Base-by-base conservation (phyloP, 2,797 vertebrate genomes). In the Octomys mimax region DNA sequence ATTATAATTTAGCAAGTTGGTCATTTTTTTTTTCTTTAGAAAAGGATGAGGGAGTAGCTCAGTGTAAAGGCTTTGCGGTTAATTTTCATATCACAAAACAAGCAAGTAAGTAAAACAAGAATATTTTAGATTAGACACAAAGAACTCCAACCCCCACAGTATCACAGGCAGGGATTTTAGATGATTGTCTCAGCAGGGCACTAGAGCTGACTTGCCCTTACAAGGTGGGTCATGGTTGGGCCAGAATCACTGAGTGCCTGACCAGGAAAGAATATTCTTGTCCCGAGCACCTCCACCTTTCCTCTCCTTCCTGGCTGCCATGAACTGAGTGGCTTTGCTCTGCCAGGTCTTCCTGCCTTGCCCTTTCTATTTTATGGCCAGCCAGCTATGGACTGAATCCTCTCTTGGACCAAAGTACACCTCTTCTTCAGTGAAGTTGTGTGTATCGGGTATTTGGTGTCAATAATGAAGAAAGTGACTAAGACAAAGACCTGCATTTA, bases 121-220 rank as follows among this genome's bases (percentile, higher is more conserved):
- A 18, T 28, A 6, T 49, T 73, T 31, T 18, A 13, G 13, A 6
- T 77, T 77, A 77, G 26, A 49, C 46, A 49, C 31, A 18, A 77
- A 16, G 9, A 14, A 8, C 7, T 6, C 14, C 54, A 5, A 11
- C 54, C 54, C 5, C 28, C 11, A 28, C 6, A 49, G 42, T 1
- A 31, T 77, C 14, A 31, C 26, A 77, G 26, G 6, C 26, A 13
- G 22, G 42, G 14, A 5, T 46, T 77, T 77, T 16, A 49, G 68
- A 24, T 6, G 7, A 18, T 7, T 13, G 2, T 42, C 14, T 46
- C 71, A 6, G 1, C 0, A 49, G 13, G 6, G 12, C 13, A 13
- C 42, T 49, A 2, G 16, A 9, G 6, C 42, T 77, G 73, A 49
- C 26, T 31, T 77, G 54, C 26, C 31, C 1, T 49, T 26, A 13